Base-by-base conservation (phyloP, 2,113 vertebrate genomes). In the Dasyornis broadbenti region DNA sequence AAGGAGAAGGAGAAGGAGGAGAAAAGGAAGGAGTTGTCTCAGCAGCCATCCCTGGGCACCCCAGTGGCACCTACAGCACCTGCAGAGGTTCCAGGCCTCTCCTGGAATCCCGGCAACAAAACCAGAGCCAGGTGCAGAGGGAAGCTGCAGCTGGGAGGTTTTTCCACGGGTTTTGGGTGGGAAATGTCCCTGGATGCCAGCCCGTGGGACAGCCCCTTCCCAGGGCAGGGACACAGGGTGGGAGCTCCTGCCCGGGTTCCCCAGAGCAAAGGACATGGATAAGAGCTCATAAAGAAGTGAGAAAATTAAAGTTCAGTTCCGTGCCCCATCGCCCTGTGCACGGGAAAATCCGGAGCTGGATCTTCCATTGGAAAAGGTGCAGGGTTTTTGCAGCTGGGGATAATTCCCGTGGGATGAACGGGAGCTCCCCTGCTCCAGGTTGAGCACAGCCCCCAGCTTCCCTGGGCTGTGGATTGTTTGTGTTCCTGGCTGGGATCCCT, bases 61-160 rank as follows among this genome's bases (percentile, higher is more conserved):
- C 13, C 2, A 10, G 23, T 1, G n/a, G 24, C 69, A 11, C 12
- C 68, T 5, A 3, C 30, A 33, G 78, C 16, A 2, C 45, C 16
- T 5, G 13, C 39, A 13, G 4, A 37, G 45, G 2, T 10, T 28
- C 27, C 44, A 42, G n/a, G 15, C 24, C 72, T 28, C 30, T 23
- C 61, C 64, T 24, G 28, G 37, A 44, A 39, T 44, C 5, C 49
- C 71, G 14, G 40, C 1, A 19, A 11, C 16, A 12, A 15, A 39
- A 15, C 3, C 53, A 47, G 35, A 26, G 33, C 8, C 35, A 0
- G 19, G 5, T 1, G 5, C 5, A 0, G 28, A 21, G n/a, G 3
- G 15, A 7, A 31, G 22, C 44, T 40, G 53, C 26, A 3, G 20
- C 3, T 1, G 66, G 24, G 50, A 31, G 13, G 71, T 2, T 60